Percentiles rank a stretch among this genome's conserved stretches.
Conservation (phyloP, 2,888 invertebrate species). For the Drosophila histrio region DNA sequence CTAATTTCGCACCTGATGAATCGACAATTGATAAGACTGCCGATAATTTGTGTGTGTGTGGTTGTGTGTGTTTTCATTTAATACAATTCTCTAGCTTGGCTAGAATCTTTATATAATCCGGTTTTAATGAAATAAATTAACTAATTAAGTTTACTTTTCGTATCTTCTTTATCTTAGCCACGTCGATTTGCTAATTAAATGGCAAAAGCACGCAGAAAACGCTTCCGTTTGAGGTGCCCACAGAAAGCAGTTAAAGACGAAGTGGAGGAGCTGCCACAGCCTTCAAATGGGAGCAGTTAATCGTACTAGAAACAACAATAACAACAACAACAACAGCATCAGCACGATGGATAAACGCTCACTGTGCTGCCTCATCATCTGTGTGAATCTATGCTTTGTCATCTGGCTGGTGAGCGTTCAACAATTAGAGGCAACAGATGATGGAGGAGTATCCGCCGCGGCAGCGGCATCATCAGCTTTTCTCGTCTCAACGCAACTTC, state of each 20-base stretch:
- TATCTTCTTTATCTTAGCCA: slow-evolving; percentile 35
- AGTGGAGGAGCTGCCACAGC: slow-evolving; percentile 17
- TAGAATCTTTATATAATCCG: too few species aligned
- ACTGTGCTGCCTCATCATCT: slow-evolving; percentile 82
- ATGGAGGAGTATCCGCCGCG: slow-evolving; percentile 30
- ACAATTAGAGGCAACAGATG: slow-evolving; percentile 69
- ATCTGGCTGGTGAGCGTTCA: slow-evolving; percentile 84
- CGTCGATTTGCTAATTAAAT: slow-evolving; percentile 57
- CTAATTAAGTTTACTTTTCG: background rate
- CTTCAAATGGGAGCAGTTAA: slow-evolving; percentile 42
- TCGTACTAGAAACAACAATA: slow-evolving; percentile 8
- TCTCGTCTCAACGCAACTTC: slow-evolving; percentile 1
- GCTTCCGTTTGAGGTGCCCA: slow-evolving; percentile 64
- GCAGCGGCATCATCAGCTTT: slow-evolving; percentile 22
- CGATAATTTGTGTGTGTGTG: slow-evolving; percentile 6
- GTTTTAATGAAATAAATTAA: too few species aligned
- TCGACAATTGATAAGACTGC: slow-evolving; percentile 17
- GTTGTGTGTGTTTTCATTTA: too few species aligned
- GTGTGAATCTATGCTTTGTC: slow-evolving; percentile 82
- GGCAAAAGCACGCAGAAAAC: slow-evolving; percentile 74
- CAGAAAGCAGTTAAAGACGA: slow-evolving; percentile 32
- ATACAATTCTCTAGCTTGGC: too few species aligned
- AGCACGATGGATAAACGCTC: slow-evolving; percentile 83
- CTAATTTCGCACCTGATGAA: slow-evolving; percentile 40
- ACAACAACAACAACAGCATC: slow-evolving; percentile 3